phyloP scores from a whole-genome alignment of 2,113 vertebrate species.

The Pimephales promelas region DNA sequence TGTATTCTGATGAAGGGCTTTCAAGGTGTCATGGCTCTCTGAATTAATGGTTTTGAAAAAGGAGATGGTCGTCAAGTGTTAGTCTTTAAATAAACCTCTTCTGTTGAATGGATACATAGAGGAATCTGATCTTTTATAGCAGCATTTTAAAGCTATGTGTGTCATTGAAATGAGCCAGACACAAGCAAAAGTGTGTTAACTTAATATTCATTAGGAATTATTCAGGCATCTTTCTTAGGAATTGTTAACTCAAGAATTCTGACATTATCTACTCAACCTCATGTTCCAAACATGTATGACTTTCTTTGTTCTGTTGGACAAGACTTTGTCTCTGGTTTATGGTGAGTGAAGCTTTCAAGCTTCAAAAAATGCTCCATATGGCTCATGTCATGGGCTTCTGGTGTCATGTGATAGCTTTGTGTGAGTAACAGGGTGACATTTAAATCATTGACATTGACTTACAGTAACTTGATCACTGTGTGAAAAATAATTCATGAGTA shows the following conservation, averaged over 20 bases:
- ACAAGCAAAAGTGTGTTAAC: background rate
- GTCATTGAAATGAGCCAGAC: background rate
- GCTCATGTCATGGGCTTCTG: background rate
- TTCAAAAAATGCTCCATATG: no score
- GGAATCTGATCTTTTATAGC: constrained; percentile 24
- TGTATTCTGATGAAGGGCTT: background rate
- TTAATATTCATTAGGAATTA: background rate
- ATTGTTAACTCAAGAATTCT: background rate
- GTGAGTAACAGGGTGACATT: background rate
- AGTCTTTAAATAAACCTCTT: constrained; percentile 48
- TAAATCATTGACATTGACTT: background rate
- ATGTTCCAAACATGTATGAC: background rate
- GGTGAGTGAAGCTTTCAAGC: no score
- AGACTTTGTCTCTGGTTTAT: background rate
- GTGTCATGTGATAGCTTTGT: background rate
- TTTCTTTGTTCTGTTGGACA: background rate
- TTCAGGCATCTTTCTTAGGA: background rate
- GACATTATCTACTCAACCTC: background rate
- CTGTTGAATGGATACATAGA: background rate
- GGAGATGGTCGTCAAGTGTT: background rate
- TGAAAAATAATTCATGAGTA: background rate
- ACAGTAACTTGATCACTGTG: background rate
- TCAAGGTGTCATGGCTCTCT: background rate
- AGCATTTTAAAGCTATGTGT: background rate
- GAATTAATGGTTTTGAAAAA: constrained; percentile 21